A percentile compares a stretch with the other conserved stretches of the same genome.
Evolutionary conservation across 2,888 invertebrate genomes (phyloP).

Genomic region (Dynastes tityus): DNA sequence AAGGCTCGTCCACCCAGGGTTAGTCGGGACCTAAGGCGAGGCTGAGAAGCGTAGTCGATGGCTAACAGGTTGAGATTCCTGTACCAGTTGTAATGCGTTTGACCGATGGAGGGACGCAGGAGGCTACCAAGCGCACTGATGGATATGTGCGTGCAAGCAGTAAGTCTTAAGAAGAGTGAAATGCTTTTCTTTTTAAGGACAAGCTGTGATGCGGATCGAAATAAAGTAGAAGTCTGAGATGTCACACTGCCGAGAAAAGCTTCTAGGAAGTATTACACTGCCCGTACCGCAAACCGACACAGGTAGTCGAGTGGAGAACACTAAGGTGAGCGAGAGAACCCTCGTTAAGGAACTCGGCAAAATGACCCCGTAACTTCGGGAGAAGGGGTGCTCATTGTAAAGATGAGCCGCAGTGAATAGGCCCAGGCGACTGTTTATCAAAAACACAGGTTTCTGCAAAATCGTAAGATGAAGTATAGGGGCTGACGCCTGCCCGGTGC

Average conservation of each 20-base stretch:
- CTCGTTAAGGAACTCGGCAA: conserved; percentile 35
- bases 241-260: conserved; percentile 1
- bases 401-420: conserved; percentile 11
- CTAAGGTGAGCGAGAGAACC: conserved; percentile 14
- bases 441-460: conserved; percentile 41
- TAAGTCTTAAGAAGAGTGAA: too few species aligned
- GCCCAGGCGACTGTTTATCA: conserved; percentile 30
- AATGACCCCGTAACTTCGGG: conserved; percentile 27
- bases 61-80: too few species aligned
- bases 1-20: conserved; percentile 1
- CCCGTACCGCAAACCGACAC: too few species aligned
- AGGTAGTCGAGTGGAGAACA: not conserved
- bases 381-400: not conserved
- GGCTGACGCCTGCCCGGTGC: too few species aligned
- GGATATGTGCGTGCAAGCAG: too few species aligned
- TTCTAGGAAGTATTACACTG: not conserved
- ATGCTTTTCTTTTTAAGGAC: too few species aligned
- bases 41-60: too few species aligned
- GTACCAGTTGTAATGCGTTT: too few species aligned
- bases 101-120: too few species aligned
- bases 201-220: too few species aligned
- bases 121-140: too few species aligned
- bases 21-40: conserved; percentile 10
- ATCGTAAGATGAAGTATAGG: conserved; percentile 39
- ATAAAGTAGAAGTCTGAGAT: not conserved